Evolutionary conservation across 35 echinoderm and acorn worm genomes (phyloP).

Genomic region (Eucidaris tribuloides): DNA sequence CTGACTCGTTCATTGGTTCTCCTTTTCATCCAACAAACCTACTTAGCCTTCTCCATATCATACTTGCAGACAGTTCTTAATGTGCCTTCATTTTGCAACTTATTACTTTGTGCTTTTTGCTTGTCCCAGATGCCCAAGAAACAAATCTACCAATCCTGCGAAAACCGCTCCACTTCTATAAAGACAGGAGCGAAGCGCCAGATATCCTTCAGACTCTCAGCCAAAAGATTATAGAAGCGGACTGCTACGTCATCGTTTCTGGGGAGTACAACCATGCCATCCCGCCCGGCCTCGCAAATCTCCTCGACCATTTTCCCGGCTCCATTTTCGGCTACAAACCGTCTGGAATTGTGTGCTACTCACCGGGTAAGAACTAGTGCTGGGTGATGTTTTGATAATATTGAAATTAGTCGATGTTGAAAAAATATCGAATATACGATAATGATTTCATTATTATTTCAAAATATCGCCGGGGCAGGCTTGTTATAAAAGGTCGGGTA

Average conservation of each 20-base stretch:
- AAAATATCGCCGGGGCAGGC: no score
- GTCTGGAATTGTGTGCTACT: slow-evolving; percentile 95
- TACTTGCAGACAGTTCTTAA: no score
- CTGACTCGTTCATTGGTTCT: no score
- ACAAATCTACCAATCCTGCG: slow-evolving; percentile 76
- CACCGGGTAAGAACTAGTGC: slow-evolving; percentile 91
- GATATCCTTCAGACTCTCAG: slow-evolving; percentile 27
- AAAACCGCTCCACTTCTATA: slow-evolving; percentile 77
- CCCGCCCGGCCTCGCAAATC: slow-evolving; percentile 80
- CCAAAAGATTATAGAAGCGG: slow-evolving; percentile 68
- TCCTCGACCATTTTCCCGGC: slow-evolving; percentile 84
- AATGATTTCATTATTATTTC: no score
- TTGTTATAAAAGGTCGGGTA: no score
- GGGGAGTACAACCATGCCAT: slow-evolving; percentile 98
- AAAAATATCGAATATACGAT: no score
- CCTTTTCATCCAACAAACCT: no score
- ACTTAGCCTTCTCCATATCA: no score
- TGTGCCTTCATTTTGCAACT: no score
- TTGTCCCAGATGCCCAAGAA: slow-evolving; percentile 76
- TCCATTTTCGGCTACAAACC: slow-evolving; percentile 81
- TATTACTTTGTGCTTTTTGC: no score
- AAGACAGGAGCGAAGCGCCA: slow-evolving; percentile 52
- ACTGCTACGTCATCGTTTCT: slow-evolving; percentile 77
- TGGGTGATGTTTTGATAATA: no score
- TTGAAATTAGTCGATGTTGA: no score